Evolutionary conservation across 2,888 invertebrate species (phyloP), one percentile per base, ranked within the genome.

Genomic region (Cyrtodaria siliqua): DNA sequence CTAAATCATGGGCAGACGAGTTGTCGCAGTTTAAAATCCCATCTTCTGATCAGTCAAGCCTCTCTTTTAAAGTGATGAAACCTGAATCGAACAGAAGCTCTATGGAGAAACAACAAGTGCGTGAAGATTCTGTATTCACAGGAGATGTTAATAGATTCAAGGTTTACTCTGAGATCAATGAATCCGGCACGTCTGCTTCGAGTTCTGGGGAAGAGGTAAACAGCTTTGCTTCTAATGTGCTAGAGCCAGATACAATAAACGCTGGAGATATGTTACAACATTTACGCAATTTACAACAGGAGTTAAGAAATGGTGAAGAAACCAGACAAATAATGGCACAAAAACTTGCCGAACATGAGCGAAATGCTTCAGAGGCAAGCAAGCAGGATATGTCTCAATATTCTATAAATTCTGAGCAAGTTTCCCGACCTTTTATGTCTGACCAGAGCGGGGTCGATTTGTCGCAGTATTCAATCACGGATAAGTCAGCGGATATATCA

Each of bases 1-100:
- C 74, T 16, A 84, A 73, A 44, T 79, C 84, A 0, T 86, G 86
- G 86, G 86, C 83, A 2, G 72, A 76, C 24, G 84, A 86, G 64
- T 59, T 86, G 16, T 71, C 83, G 1, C 60, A 63, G 44, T 85
- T 74, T 49, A 77, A 69, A 52, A 53, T 68, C 1, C 77, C 68
- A 55, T 33, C 69, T 1, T 72, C 75, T 9, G 52, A 72, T 47
- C 69, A 76, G 42, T 57, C 76, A n/a, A 73, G 76, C 8, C 69
- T 73, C 8, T 57, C 80, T 8, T 80, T 80, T 50, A 74, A 74
- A 62, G 29, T 77, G 47, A 50, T 79, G 59, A 56, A 61, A 33
- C 49, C 78, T 23, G 70, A 73, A 20, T 44, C 53, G 42, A 47
- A 42, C 42, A 26, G 59, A 29, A 20, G 38, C 20, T 63, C 72